A percentile compares a stretch with the other conserved stretches of the same genome.
Evolutionary conservation across 2,888 invertebrate species (phyloP).

Genomic region (Polylopha cassiicola): DNA sequence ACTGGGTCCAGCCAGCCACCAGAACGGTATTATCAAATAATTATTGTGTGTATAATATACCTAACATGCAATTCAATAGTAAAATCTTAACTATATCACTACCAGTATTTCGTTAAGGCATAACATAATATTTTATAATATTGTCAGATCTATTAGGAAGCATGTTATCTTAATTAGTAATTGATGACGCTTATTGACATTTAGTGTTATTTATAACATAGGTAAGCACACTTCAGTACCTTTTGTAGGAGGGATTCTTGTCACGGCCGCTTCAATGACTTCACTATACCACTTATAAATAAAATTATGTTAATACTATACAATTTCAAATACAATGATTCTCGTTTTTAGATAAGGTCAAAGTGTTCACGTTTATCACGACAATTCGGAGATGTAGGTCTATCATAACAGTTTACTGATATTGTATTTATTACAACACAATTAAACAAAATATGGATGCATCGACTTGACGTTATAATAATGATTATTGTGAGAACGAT

Average conservation of each 20-base stretch:
- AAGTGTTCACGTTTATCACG: too few relatives aligned
- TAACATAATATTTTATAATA: conserved; percentile 64
- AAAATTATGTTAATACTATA: too few relatives aligned
- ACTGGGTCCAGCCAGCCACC: conserved; percentile 63
- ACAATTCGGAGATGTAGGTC: too few relatives aligned
- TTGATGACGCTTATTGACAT: conserved; percentile 64
- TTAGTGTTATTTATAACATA: conserved; percentile 28
- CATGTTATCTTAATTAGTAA: conserved; percentile 70
- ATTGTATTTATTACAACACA: too few relatives aligned
- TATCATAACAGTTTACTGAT: too few relatives aligned
- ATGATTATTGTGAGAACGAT: too few relatives aligned
- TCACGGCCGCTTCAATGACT: too few relatives aligned
- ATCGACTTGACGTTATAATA: too few relatives aligned
- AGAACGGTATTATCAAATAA: conserved; percentile 41
- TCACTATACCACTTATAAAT: too few relatives aligned
- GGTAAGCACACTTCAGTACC: conserved; percentile 20
- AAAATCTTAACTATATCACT: conserved; percentile 61
- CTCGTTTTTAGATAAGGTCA: too few relatives aligned
- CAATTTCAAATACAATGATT: too few relatives aligned
- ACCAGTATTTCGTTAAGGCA: conserved; percentile 71
- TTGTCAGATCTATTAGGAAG: conserved; percentile 77
- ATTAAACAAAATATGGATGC: too few relatives aligned
- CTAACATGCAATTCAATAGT: conserved; percentile 64
- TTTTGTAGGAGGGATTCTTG: conserved; percentile 8
- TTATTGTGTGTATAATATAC: conserved; percentile 42